Percentiles rank a stretch among this genome's conserved stretches.
These are phyloP conservation scores for Eremobia ochroleuca DNA, from an alignment of 2,888 invertebrate species.

Conservation along the genomic window DNA sequence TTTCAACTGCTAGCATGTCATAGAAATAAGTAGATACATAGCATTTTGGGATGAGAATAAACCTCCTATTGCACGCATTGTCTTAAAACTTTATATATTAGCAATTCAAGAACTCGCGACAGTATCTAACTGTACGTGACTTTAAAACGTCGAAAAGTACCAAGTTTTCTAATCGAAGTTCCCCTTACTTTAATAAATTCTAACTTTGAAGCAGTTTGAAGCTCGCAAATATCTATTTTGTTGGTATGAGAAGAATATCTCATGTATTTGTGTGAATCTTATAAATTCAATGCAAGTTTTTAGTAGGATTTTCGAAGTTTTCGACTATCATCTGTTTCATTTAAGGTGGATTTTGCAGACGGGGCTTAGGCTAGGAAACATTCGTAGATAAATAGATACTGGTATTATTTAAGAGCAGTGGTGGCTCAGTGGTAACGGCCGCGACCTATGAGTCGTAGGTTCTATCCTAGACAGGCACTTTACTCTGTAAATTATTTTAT, in stretches of 20 bases:
- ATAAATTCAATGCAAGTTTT: constrained; percentile 35
- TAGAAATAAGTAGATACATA: not conserved
- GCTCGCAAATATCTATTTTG: constrained; percentile 18
- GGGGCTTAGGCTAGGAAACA: not conserved
- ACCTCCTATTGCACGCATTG: constrained; percentile 10
- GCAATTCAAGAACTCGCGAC: constrained; percentile 29
- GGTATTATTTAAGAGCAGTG: not conserved
- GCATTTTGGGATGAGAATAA: constrained; percentile 7
- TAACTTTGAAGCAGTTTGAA: constrained; percentile 19
- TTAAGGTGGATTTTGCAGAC: not conserved
- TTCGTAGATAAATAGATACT: not conserved
- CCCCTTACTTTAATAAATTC: constrained; percentile 33
- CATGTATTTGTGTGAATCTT: constrained; percentile 10
- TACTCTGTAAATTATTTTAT: too few relatives aligned
- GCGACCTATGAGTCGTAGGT: too few relatives aligned
- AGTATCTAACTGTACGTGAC: constrained; percentile 9
- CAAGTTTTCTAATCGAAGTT: constrained; percentile 54
- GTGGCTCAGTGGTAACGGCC: too few relatives aligned
- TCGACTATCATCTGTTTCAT: not conserved
- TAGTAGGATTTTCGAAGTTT: constrained; percentile 4
- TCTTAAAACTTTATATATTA: constrained; percentile 49
- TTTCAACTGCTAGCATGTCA: not conserved
- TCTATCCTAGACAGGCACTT: too few relatives aligned
- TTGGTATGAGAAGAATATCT: constrained; percentile 7
- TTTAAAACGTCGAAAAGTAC: constrained; percentile 39